These are phyloP conservation scores for Chloebia gouldiae DNA, from an alignment of 2,113 vertebrate genomes.

Conservation along the genomic window DNA sequence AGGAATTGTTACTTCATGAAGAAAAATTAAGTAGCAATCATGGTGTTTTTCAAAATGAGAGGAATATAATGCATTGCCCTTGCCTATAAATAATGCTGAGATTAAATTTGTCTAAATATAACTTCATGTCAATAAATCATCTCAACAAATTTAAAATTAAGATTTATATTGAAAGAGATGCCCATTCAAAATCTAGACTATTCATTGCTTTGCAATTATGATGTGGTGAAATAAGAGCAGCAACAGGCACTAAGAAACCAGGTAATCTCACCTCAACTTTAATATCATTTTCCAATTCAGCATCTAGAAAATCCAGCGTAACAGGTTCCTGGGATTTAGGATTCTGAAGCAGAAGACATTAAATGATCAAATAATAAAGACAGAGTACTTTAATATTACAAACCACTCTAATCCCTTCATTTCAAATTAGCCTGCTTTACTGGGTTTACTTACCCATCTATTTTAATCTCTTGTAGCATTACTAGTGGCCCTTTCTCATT, in stretches of 20 bases:
- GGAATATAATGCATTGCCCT: not conserved
- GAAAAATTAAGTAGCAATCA: not conserved
- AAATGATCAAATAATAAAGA: conserved; percentile 41
- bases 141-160: not conserved
- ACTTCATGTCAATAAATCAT: not conserved
- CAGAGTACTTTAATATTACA: not conserved
- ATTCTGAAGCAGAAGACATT: conserved; percentile 80
- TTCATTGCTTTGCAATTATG: not conserved
- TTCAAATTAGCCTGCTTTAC: conserved; percentile 5
- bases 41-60: not conserved
- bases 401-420: not conserved
- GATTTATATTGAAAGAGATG: not conserved
- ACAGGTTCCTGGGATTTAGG: conserved; percentile 99
- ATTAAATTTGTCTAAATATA: not conserved
- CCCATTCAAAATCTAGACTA: not conserved
- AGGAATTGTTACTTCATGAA: not conserved
- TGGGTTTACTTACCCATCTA: conserved; percentile 40
- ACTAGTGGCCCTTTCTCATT: not conserved
- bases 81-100: rapidly evolving
- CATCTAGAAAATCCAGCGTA: conserved; percentile 94
- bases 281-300: conserved; percentile 94
- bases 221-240: not conserved
- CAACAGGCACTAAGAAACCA: not conserved
- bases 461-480: not conserved
- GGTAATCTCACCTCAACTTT: conserved; percentile 89